Conservation (phyloP, 2,888 invertebrate genomes). For the Phania funesta region DNA sequence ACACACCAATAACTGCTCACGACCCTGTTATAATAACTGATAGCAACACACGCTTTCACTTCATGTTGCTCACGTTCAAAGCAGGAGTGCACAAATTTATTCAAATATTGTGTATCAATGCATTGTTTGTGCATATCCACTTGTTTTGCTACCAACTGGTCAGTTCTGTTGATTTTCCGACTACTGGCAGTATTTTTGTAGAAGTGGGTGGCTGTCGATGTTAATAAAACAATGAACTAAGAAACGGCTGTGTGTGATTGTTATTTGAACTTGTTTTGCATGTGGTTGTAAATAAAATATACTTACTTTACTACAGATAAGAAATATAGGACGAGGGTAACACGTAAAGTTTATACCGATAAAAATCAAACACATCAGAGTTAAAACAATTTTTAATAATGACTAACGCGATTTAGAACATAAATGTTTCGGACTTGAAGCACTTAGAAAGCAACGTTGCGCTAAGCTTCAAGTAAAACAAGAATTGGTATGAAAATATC, state of each 20-base stretch:
- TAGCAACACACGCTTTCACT: constrained; percentile 2
- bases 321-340: too few relatives aligned
- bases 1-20: neutral
- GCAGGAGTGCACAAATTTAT: constrained; percentile 17
- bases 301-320: too few relatives aligned
- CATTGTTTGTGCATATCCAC: constrained; percentile 7
- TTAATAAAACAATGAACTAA: constrained; percentile 8
- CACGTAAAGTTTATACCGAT: too few relatives aligned
- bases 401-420: too few relatives aligned
- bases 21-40: constrained; percentile 20
- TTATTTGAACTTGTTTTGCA: constrained; percentile 49
- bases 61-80: neutral
- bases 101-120: constrained; percentile 16
- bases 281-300: constrained; percentile 49
- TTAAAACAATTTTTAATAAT: too few relatives aligned
- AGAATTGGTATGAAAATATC: too few relatives aligned
- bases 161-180: constrained; percentile 55
- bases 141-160: constrained; percentile 41
- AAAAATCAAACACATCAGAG: too few relatives aligned
- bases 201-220: neutral
- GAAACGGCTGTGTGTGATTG: neutral
- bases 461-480: too few relatives aligned
- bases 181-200: constrained; percentile 3
- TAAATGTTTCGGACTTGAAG: too few relatives aligned
- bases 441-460: too few relatives aligned